Base-by-base conservation (phyloP, 35 echinoderm and acorn worm species). In the Heliocidaris erythrogramma region DNA sequence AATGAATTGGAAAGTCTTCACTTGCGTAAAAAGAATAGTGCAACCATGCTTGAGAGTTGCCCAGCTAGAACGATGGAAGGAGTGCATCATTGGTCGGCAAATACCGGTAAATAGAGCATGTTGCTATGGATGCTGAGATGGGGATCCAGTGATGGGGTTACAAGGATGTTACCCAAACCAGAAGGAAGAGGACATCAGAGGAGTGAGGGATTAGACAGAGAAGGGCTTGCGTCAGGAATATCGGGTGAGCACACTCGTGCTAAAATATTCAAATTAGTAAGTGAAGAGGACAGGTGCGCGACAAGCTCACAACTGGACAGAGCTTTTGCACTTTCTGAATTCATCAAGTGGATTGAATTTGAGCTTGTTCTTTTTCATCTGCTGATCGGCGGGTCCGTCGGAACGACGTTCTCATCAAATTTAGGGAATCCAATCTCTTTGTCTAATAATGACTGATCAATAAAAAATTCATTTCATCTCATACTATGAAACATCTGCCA, bases 81-180 rank as follows among this genome's bases (percentile, higher is more conserved):
- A 32, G 12, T 32, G 91, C 91, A 92, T 92, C 91, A 49, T 59
- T 48, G 50, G 49, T 59, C 48, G 50, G 91, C 91, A 92, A 92
- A 92, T 59, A 92, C 47, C 29, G 91, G 91, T 32, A 92, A 92
- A 52, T 92, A 92, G 91, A 92, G 91, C 91, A 92, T 59, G 91
- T 89, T 89, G 65, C 47, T 32, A 89, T 47, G 87, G 87, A 89
- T 32, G 7, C 87, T 42, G 87, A 89, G 31, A 17, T 47, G 31
- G 47, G 87, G 87, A 89, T 47, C 29, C 11, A 89, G 12, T 32
- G 87, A 89, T 32, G 87, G 18, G 18, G 87, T 32, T 32, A 89
- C 87, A 89, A 89, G 87, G 91, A 92, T 92, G 91, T 59, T 48
- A 92, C 14, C 49, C 91, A 30, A 59, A 59, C 29, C 48, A 8